phyloP scores from a whole-genome alignment of 2,888 invertebrate genomes.

The Lasioglossum leucozonium region DNA sequence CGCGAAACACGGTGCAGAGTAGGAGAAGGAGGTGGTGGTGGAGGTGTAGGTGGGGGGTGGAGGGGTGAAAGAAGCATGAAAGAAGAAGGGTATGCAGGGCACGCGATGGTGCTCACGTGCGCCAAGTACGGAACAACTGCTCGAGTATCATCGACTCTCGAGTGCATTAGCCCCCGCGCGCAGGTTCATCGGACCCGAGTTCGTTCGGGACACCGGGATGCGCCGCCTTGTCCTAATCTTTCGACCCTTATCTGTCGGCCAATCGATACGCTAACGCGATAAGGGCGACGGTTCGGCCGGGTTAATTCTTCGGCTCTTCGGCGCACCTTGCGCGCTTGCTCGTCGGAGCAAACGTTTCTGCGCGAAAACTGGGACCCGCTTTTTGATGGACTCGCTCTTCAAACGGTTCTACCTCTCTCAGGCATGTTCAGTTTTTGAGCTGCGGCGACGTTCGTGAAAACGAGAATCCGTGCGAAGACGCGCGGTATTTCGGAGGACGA shows the following conservation, averaged over 20 bases:
- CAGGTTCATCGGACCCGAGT: constrained; percentile 81
- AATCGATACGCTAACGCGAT: constrained; percentile 45
- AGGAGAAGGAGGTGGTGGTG: not conserved
- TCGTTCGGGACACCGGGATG: constrained; percentile 39
- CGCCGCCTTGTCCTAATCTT: constrained; percentile 36
- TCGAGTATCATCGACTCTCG: constrained; percentile 67
- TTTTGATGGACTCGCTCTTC: not conserved
- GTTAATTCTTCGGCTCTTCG: constrained; percentile 8
- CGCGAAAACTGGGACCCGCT: not conserved
- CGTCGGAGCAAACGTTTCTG: not conserved
- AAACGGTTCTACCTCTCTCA: not conserved
- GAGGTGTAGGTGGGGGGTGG: constrained; percentile 45
- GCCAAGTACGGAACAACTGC: constrained; percentile 79
- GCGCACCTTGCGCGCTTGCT: not conserved
- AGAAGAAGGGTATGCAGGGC: constrained; percentile 79
- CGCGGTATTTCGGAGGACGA: not conserved
- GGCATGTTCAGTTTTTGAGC: not conserved
- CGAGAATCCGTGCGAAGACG: not conserved
- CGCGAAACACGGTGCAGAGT: not conserved
- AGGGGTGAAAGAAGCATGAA: constrained; percentile 50
- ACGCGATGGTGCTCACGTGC: constrained; percentile 81
- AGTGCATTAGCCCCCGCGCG: constrained; percentile 80
- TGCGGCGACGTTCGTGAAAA: not conserved
- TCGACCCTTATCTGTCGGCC: constrained; percentile 33
- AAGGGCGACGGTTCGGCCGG: constrained; percentile 12